These are phyloP conservation scores for Nasonia vitripennis DNA, from an alignment of 1,140 invertebrate genomes.

Conservation along the genomic window DNA sequence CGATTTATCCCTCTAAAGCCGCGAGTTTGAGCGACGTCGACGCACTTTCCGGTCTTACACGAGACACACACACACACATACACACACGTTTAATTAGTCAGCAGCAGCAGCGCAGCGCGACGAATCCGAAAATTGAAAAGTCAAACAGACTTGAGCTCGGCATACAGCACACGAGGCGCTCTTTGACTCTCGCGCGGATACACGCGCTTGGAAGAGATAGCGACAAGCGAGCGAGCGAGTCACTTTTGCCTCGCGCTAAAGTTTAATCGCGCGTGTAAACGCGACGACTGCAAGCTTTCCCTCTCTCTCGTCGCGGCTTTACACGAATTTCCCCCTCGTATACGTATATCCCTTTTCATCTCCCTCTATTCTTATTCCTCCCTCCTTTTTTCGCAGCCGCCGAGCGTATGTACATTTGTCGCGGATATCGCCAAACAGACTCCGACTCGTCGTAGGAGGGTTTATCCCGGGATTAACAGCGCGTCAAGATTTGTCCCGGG, in stretches of 20 bases:
- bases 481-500: not conserved
- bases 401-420: slow-evolving; percentile 20
- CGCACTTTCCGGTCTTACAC: not conserved
- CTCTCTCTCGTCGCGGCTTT: not conserved
- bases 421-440: not conserved
- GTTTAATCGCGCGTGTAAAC: slow-evolving; percentile 45
- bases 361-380: not conserved
- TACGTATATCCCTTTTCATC: not conserved
- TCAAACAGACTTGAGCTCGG: not conserved
- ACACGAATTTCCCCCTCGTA: no score
- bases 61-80: not conserved
- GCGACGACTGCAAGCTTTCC: not conserved
- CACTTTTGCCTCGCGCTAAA: slow-evolving; percentile 29
- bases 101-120: not conserved
- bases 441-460: not conserved
- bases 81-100: not conserved
- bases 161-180: not conserved
- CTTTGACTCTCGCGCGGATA: not conserved
- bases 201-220: not conserved
- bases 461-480: slow-evolving; percentile 3
- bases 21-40: not conserved
- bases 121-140: slow-evolving; percentile 21
- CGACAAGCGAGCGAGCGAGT: not conserved
- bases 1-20: not conserved
- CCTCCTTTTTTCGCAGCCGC: slow-evolving; percentile 6